Evolutionary conservation across 2,113 vertebrate species (phyloP).

Genomic region (Podiceps cristatus): DNA sequence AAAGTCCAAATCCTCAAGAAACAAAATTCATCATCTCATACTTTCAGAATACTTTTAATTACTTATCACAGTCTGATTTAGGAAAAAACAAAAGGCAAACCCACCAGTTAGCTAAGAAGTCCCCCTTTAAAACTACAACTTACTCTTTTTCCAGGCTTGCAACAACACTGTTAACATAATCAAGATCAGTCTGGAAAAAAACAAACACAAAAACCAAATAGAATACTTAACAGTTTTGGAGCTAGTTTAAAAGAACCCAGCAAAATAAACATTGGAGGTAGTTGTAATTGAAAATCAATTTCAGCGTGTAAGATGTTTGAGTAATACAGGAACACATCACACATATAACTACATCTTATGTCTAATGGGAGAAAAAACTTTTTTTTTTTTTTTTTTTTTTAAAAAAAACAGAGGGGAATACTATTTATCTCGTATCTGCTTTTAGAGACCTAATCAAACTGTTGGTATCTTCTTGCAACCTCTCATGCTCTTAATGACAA

Average conservation of each 20-base stretch:
- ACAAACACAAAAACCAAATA: background rate
- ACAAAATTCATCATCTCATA: background rate
- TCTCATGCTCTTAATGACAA: background rate
- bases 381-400: background rate
- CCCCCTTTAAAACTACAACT: conserved; percentile 69
- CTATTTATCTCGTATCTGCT: background rate
- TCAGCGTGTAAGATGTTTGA: background rate
- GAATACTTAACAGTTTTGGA: background rate
- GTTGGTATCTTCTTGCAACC: background rate
- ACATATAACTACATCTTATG: background rate
- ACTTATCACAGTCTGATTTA: background rate
- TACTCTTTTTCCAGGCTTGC: conserved; percentile 94
- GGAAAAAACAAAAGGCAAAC: background rate
- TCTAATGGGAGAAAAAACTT: background rate
- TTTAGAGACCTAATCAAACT: background rate
- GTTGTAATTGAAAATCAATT: background rate
- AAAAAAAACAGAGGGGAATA: background rate
- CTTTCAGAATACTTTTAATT: background rate
- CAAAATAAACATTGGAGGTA: background rate
- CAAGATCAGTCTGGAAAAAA: conserved; percentile 87
- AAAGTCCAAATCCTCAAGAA: background rate
- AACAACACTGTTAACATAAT: conserved; percentile 91
- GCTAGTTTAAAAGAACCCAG: background rate
- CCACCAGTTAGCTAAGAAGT: background rate
- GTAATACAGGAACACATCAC: background rate